Base-by-base conservation (phyloP, 2,797 vertebrate species). In the Austrolebias charrua region DNA sequence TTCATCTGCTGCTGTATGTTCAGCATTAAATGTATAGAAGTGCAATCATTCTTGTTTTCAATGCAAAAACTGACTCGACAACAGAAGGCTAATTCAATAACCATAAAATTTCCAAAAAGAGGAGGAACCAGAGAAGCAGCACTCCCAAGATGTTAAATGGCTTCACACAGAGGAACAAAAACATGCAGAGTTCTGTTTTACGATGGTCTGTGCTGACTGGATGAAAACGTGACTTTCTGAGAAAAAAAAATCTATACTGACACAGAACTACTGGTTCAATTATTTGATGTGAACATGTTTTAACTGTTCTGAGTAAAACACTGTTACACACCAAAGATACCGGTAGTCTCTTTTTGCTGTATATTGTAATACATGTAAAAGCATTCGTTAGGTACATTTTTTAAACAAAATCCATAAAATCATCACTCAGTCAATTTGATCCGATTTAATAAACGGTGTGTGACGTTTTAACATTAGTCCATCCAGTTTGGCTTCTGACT, bases 401-500 rank as follows among this genome's bases (percentile, higher is more conserved):
- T 40, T 13, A 12, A 40, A 2, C 13, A 40, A 40, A 40, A 40
- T 3, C 2, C 38, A 12, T 12, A 13, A 40, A 40, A 40, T 40
- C 38, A 13, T 13, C 38, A 12, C 12, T 13, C 4, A 12, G 12
- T 12, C 4, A 40, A 40, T 66, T 78, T 5, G 16, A 35, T 48
- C 0, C 8, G 46, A 19, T 11, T 63, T 6, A 29, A 11, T 55
- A 42, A 40, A 55, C 2, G 1, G 43, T 49, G 4, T 60, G 4
- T 60, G 57, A 49, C 7, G 46, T 47, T 49, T 57, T 31, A 0
- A 19, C n/a, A 3, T 6, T 0, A 7, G 28, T 10, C 5, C 20
- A 12, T 50, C 29, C 53, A 6, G 24, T 11, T 50, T 29, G 24
- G 24, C 33, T 28, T 51, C 16, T 2, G 15, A 15, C n/a, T 91